Evolutionary conservation across 2,888 invertebrate genomes (phyloP), one percentile per base, ranked within the genome.

Genomic region (Zonitis immaculata): DNA sequence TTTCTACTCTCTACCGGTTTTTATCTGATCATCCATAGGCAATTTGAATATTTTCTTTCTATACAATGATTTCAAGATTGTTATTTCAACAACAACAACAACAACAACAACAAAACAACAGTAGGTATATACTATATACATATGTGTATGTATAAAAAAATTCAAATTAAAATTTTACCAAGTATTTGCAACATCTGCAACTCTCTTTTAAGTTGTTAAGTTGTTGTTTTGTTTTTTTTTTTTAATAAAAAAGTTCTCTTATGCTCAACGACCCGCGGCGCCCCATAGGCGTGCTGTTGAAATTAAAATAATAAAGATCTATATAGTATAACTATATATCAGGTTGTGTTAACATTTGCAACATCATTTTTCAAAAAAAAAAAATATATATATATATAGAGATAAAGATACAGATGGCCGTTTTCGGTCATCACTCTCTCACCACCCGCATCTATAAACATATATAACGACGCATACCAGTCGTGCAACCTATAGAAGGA

Each of bases 251-350:
- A 35, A 16, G 35, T 16, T 35, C 35, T 35, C 35, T 35, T 35
- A 35, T 35, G 35, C 35, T 35, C 54, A 54, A 44, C 50, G 50
- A 51, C 50, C 54, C 50, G 53, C 49, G 43, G 52, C 48, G 45
- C 44, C 52, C 47, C 25, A 50, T 50, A 54, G 54, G 54, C 50
- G 54, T 54, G 54, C 47, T 54, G 54, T 28, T 54, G 50, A 54
- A 50, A 54, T 51, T 54, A 54, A 54, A 54, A 54, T 54, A 54
- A 54, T 54, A 54, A 54, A 54, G 54, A 54, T 54, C 47, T n/a
- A n/a, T 50, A 54, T 47, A 47, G 44, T 35, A 32, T 22, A 35
- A 45, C 32, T 47, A 50, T 50, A 50, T 27, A 50, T 49, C 54
- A 53, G 49, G 27, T 44, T 14, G 28, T 48, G 52, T 47, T 43